Conservation (phyloP, 2,113 vertebrate species). For the Ploceus nigricollis region DNA sequence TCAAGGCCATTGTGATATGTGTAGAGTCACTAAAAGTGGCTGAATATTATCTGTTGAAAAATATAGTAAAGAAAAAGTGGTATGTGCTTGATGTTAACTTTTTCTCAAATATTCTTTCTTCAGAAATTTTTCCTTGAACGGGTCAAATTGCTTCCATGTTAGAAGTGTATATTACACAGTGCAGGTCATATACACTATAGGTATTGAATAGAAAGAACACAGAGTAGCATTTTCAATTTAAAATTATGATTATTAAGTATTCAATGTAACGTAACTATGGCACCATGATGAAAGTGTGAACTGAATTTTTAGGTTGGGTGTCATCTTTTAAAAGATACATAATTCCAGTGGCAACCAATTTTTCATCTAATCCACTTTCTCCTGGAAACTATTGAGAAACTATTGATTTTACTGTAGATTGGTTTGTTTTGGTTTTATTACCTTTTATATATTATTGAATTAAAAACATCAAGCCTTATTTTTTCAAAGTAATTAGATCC, state of each 20-base stretch:
- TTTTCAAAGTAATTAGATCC: neutral
- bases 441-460: neutral
- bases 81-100: neutral
- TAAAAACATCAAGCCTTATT: neutral
- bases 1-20: neutral
- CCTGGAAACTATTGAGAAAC: neutral
- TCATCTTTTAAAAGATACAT: neutral
- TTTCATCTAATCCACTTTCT: neutral
- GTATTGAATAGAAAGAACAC: neutral
- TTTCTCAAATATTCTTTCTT: neutral
- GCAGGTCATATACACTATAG: neutral
- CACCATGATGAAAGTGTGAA: neutral
- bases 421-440: neutral
- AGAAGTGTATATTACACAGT: neutral
- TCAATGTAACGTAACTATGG: fast-evolving
- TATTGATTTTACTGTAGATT: neutral
- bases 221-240: neutral
- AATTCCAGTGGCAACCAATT: neutral
- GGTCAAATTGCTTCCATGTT: neutral
- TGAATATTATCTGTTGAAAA: neutral
- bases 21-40: neutral
- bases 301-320: neutral
- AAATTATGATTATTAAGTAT: neutral
- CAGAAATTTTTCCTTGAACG: neutral
- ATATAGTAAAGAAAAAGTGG: neutral